Base-by-base conservation (phyloP, 2,797 vertebrate species). In the Danio aesculapii region DNA sequence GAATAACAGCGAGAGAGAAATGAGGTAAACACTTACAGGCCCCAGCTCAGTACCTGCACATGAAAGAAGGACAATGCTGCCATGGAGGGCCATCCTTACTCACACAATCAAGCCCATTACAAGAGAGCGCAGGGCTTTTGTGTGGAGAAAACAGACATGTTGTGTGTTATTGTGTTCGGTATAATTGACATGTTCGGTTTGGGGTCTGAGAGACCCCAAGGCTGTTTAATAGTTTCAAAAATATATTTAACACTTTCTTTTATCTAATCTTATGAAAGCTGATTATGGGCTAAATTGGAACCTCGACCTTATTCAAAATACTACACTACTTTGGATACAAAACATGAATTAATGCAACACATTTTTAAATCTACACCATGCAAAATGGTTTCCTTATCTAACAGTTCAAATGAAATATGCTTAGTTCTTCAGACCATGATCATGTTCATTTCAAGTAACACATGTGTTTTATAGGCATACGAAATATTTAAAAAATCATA, bases 21-120 rank as follows among this genome's bases (percentile, higher is more conserved):
- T 87, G 84, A 81, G 58, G 53, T 84, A 87, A 83, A 83, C 81
- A 87, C 83, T 82, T 81, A 72, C 70, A 75, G 47, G 53, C 64
- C 57, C 72, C 30, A 72, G 19, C 70, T 81, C 71, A 66, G 17
- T 53, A 66, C 41, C 74, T 46, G 67, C 62, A 66, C 30, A 86
- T 81, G 58, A 58, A 66, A 75, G 61, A 57, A 72, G 77, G 47
- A 82, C 73, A 84, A 86, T 80, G 50, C 53, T 41, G n/a, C 13
- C 43, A 58, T 44, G 41, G 64, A 64, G 43, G 41, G 1, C 17
- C 21, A 55, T 61, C 58, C 50, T 52, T 62, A 58, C 49, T 77
- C 75, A 67, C 52, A 76, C 73, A 49, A 61, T 75, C 64, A 84
- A 63, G 63, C 61, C 58, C 55, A 78, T 78, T 71, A 86, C 55